A percentile compares a stretch with the other conserved stretches of the same genome.
Evolutionary conservation across 1,140 invertebrate species (phyloP).

Genomic region (Drosophila pseudoobscura): DNA sequence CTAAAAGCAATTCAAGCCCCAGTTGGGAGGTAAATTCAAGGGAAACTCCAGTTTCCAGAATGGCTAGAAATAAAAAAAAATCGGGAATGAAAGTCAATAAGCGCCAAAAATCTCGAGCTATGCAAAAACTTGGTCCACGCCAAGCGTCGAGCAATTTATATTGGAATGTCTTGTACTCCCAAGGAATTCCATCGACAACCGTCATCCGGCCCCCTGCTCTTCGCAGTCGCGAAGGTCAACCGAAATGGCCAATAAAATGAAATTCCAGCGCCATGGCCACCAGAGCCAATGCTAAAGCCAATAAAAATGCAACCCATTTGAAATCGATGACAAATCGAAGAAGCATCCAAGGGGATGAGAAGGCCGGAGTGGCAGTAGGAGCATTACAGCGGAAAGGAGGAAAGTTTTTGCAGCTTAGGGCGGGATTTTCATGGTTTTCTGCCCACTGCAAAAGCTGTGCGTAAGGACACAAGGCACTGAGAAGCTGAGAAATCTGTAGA

Average conservation of each 20-base stretch:
- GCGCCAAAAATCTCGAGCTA: slow-evolving; percentile 65
- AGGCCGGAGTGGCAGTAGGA: neutral
- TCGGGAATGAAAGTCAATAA: slow-evolving; percentile 58
- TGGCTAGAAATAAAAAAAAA: slow-evolving; percentile 14
- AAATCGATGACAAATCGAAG: slow-evolving; percentile 78
- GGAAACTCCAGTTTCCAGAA: slow-evolving; percentile 19
- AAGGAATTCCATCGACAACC: slow-evolving; percentile 18
- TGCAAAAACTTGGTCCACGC: slow-evolving; percentile 52
- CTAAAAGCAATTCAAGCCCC: no score
- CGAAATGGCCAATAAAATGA: slow-evolving; percentile 78
- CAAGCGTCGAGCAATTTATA: slow-evolving; percentile 69
- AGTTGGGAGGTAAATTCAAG: slow-evolving; percentile 1
- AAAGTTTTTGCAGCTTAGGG: slow-evolving; percentile 55
- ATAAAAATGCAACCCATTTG: slow-evolving; percentile 77
- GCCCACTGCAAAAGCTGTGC: slow-evolving; percentile 63
- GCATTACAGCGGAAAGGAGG: slow-evolving; percentile 46
- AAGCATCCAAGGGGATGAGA: slow-evolving; percentile 1
- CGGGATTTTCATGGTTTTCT: slow-evolving; percentile 55
- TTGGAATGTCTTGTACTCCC: slow-evolving; percentile 35
- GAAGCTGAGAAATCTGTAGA: slow-evolving; percentile 29
- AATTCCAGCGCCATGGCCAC: slow-evolving; percentile 57
- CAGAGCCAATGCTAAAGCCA: slow-evolving; percentile 51
- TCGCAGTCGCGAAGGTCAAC: slow-evolving; percentile 61
- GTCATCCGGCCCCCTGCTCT: neutral
- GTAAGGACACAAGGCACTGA: slow-evolving; percentile 26